Evolutionary conservation across 2,797 vertebrate genomes (phyloP).

Genomic region (Limosa lapponica): DNA sequence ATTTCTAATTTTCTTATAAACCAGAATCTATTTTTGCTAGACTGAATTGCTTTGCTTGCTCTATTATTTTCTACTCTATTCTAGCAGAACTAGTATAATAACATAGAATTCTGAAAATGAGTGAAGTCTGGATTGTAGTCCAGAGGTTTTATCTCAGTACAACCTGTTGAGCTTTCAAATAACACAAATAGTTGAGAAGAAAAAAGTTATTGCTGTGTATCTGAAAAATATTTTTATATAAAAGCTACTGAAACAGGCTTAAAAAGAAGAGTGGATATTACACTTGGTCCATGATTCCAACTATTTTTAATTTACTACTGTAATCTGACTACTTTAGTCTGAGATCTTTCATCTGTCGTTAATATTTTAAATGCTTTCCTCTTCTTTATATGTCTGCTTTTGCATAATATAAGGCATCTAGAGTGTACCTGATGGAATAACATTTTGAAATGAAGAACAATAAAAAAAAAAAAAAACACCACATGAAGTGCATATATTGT

Average conservation of each 20-base stretch:
- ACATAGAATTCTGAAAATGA: not conserved
- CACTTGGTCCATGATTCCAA: not conserved
- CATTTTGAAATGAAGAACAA: not conserved
- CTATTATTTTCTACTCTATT: not conserved
- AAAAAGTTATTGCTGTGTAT: not conserved
- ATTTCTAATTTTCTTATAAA: not conserved
- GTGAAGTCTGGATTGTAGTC: not conserved
- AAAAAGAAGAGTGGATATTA: not conserved
- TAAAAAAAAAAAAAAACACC: accelerated
- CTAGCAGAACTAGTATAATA: not conserved
- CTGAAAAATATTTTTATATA: not conserved
- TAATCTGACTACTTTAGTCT: not conserved
- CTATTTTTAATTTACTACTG: not conserved
- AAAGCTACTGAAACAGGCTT: not conserved
- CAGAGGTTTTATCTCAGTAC: not conserved
- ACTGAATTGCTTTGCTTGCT: not conserved
- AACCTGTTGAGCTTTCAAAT: not conserved
- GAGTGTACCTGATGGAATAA: not conserved
- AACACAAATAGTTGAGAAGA: not conserved
- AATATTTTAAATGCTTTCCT: not conserved
- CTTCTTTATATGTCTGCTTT: not conserved
- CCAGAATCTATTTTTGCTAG: not conserved
- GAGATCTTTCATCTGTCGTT: not conserved
- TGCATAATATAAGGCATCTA: not conserved
- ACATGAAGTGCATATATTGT: accelerated